Base-by-base conservation (phyloP, 2,888 invertebrate species). In the Folsomia candida region DNA sequence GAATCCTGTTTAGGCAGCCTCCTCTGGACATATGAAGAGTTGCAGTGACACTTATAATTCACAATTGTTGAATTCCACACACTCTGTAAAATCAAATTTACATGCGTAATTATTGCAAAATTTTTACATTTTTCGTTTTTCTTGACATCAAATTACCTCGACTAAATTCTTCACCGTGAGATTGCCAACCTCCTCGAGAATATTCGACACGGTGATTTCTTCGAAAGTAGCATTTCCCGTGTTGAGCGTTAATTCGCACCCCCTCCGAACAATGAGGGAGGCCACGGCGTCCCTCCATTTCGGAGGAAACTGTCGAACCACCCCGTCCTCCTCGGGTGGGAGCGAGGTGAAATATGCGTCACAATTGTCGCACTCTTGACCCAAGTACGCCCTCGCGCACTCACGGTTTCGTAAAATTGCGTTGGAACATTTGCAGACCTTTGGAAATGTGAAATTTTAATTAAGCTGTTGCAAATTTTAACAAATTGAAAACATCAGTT, bases 351-450 rank as follows among this genome's bases (percentile, higher is more conserved):
- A 73, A 6, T 22, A n/a, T 2, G 71, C 29, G 14, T 74, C 64
- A 20, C 74, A 74, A 59, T 67, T 64, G 2, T 51, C 59, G 28
- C 74, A 74, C 14, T 64, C 54, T 14, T 60, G 62, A 1, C 51
- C n/a, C 2, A 74, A 18, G 27, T 74, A 74, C 11, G 71, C 71
- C 18, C 74, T 27, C 14, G 69, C 74, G 47, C 74, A 74, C 20
- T 70, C 70, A 11, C 54, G 25, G 20, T 28, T 58, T 6, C 67
- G 25, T 2, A 72, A 24, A 2, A 54, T 27, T 3, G 18, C 22
- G 27, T 62, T 66, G n/a, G 61, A 29, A 29, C 72, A 72, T 2
- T 64, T 60, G 29, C 72, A 72, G 0, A 2, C 24, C 72, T 72
- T 26, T 1, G 18, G 47, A 67, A 57, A 47, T 11, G 18, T 47